Conservation (phyloP, 2,888 invertebrate species). For the Orchesella flavescens region DNA sequence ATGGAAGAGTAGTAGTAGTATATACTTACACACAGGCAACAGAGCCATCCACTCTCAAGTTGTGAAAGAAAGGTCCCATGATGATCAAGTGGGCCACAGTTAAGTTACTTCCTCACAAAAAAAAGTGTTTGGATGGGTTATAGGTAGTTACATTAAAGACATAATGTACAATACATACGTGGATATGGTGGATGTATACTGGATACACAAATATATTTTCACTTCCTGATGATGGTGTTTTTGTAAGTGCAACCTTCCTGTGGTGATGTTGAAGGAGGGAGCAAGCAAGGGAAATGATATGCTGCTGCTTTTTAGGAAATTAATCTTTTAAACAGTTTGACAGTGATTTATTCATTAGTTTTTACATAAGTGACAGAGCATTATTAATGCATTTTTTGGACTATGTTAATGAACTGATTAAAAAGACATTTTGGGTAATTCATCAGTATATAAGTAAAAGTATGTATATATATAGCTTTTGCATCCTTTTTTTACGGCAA, state of each 20-base stretch:
- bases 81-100: conserved; percentile 32
- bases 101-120: conserved; percentile 15
- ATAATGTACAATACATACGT: not conserved
- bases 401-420: conserved; percentile 55
- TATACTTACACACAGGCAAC: not conserved
- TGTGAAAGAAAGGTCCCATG: conserved; percentile 40
- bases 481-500: too few relatives aligned
- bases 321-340: conserved; percentile 60
- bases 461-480: not conserved
- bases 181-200: not conserved
- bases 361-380: conserved; percentile 50
- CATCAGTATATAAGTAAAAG: not conserved
- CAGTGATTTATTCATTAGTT: conserved; percentile 63
- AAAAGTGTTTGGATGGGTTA: too few relatives aligned
- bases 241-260: not conserved
- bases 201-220: conserved; percentile 11
- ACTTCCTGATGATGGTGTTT: not conserved
- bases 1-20: not conserved
- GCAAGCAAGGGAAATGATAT: conserved; percentile 14
- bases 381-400: conserved; percentile 51
- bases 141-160: too few relatives aligned
- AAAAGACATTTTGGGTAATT: conserved; percentile 27
- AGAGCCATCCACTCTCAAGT: not conserved
- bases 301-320: conserved; percentile 47
- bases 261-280: too few relatives aligned